These are phyloP conservation scores for Mastacembelus armatus DNA, from an alignment of 2,797 vertebrate species.

Conservation along the genomic window DNA sequence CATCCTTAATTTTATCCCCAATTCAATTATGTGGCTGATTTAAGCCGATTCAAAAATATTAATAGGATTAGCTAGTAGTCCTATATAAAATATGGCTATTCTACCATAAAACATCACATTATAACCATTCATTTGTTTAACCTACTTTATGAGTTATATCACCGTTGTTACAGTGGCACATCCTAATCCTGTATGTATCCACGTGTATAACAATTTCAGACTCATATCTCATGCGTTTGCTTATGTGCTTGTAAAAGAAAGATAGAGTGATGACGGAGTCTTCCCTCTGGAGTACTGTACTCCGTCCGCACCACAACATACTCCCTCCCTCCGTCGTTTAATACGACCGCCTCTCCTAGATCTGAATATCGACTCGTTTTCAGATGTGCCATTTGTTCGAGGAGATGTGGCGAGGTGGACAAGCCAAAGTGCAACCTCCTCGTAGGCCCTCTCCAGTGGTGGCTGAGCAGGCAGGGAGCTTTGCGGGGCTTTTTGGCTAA, in stretches of 20 bases:
- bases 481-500: conserved; percentile 73
- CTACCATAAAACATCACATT: background rate
- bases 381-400: conserved; percentile 50
- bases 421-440: conserved; percentile 62
- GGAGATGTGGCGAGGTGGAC: conserved; percentile 53
- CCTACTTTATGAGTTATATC: no score
- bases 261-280: conserved; percentile 2
- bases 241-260: background rate
- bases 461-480: conserved; percentile 58
- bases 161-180: no score
- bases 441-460: conserved; percentile 58
- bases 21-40: background rate
- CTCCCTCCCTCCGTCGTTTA: background rate
- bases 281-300: conserved; percentile 2
- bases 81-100: accelerated
- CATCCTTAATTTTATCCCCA: background rate
- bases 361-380: conserved; percentile 22
- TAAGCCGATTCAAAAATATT: background rate
- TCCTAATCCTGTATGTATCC: no score
- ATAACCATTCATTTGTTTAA: background rate
- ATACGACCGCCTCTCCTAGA: background rate
- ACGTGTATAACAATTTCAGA: no score
- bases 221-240: conserved; percentile 11
- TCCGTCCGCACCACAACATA: conserved; percentile 1
- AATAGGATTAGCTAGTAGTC: background rate